Evolutionary conservation across 2,797 vertebrate genomes (phyloP).

Genomic region (Cossypha dichroa): DNA sequence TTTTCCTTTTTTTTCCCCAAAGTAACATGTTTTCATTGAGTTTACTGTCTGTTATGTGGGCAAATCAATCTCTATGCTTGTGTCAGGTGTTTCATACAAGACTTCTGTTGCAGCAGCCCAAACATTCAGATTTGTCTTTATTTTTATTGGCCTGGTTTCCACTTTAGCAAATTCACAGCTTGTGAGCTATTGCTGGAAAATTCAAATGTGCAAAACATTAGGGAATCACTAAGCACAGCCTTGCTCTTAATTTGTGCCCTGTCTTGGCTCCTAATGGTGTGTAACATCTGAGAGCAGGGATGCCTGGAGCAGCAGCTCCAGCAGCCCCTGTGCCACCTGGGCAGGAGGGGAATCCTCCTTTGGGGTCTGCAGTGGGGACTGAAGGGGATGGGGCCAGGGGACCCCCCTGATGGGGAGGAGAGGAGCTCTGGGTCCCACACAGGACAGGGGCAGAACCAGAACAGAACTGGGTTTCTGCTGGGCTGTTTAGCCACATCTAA

Average conservation of each 20-base stretch:
- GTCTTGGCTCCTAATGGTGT: not conserved
- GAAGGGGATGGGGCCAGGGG: not conserved
- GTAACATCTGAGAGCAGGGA: not conserved
- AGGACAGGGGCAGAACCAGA: not conserved
- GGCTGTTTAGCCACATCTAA: conserved; percentile 1
- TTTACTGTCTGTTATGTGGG: conserved; percentile 1
- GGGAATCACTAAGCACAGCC: not conserved
- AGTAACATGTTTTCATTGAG: not conserved
- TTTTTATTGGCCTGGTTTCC: conserved; percentile 38
- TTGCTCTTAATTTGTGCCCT: not conserved
- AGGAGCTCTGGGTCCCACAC: not conserved
- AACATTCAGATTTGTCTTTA: conserved; percentile 15
- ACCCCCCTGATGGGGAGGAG: not conserved
- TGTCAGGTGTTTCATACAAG: conserved; percentile 39
- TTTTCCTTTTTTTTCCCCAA: not conserved
- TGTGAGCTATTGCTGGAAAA: conserved; percentile 17
- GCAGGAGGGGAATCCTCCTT: not conserved
- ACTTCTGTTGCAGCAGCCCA: conserved; percentile 17
- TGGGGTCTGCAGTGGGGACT: not conserved
- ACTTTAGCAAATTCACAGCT: conserved; percentile 58
- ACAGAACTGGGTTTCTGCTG: not conserved
- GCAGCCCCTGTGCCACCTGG: not conserved
- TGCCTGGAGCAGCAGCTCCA: not conserved
- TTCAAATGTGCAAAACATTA: not conserved
- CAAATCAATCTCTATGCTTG: not conserved